Evolutionary conservation across 2,888 invertebrate species (phyloP).

Genomic region (Hypselothyrea guttata): DNA sequence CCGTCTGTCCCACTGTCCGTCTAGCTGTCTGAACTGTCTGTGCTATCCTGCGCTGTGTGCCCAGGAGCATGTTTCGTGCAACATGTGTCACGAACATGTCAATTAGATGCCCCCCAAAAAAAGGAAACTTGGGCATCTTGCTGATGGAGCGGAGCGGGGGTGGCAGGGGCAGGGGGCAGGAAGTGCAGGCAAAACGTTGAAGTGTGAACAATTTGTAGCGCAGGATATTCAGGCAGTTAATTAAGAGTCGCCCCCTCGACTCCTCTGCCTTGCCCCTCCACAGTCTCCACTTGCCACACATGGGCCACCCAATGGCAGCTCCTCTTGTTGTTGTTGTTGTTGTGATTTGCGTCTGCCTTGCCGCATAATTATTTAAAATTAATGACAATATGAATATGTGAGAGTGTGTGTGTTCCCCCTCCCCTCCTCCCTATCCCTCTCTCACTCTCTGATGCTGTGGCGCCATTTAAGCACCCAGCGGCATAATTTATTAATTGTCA

Average conservation of each 20-base stretch:
- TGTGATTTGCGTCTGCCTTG: constrained; percentile 63
- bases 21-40: constrained; percentile 16
- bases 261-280: neutral
- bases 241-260: constrained; percentile 51
- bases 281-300: constrained; percentile 33
- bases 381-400: constrained; percentile 70
- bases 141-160: constrained; percentile 15
- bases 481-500: constrained; percentile 82
- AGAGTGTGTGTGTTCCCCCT: constrained; percentile 21
- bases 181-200: constrained; percentile 64
- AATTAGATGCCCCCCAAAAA: constrained; percentile 64
- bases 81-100: constrained; percentile 78
- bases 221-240: constrained; percentile 68
- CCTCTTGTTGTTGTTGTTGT: constrained; percentile 27
- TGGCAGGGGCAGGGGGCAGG: constrained; percentile 3
- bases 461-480: constrained; percentile 77
- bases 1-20: constrained; percentile 1
- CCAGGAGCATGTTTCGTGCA: constrained; percentile 49
- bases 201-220: constrained; percentile 77
- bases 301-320: constrained; percentile 65
- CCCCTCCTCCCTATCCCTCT: too few relatives aligned
- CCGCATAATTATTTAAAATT: constrained; percentile 75
- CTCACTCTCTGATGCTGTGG: constrained; percentile 54
- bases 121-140: neutral
- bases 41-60: constrained; percentile 14